phyloP scores from a whole-genome alignment of 2,797 vertebrate species.

The Enteromius afrohamiltoni region DNA sequence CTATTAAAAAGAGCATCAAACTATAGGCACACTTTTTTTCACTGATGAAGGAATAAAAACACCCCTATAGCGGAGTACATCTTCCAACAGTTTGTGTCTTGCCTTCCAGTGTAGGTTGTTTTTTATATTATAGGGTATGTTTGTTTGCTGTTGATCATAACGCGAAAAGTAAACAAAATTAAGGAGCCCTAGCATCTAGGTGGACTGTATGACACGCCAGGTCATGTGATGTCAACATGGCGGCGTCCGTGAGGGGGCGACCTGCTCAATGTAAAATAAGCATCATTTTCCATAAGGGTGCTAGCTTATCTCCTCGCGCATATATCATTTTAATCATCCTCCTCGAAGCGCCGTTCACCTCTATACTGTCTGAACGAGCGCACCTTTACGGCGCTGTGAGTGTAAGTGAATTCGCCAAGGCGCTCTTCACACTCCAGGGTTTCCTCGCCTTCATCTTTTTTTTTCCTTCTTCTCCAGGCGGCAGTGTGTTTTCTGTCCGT shows the following conservation, averaged over 20 bases:
- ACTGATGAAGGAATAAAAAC: not conserved
- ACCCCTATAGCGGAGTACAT: not conserved
- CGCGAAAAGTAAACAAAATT: not conserved
- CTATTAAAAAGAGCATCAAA: not conserved
- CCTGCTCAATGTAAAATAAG: slow-evolving; percentile 6
- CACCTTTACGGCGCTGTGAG: not conserved
- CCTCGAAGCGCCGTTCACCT: not conserved
- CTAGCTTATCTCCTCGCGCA: not conserved
- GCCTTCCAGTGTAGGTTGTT: not conserved
- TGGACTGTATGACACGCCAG: not conserved
- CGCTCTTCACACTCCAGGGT: slow-evolving; percentile 31
- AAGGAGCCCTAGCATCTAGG: not conserved
- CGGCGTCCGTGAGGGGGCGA: slow-evolving; percentile 39
- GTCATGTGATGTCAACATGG: slow-evolving; percentile 39
- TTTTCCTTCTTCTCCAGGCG: slow-evolving; percentile 44
- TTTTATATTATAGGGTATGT: not conserved
- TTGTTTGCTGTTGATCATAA: not conserved
- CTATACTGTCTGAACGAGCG: not conserved
- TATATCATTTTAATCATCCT: not conserved
- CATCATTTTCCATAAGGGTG: not conserved
- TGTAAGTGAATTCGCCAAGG: not conserved
- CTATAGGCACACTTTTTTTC: not conserved
- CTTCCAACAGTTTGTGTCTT: not conserved
- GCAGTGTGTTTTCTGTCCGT: slow-evolving; percentile 75
- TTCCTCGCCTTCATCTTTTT: slow-evolving; percentile 46